Evolutionary conservation across 2,113 vertebrate species (phyloP), one percentile per base, ranked within the genome.

Genomic region (Paramormyrops kingsleyae): DNA sequence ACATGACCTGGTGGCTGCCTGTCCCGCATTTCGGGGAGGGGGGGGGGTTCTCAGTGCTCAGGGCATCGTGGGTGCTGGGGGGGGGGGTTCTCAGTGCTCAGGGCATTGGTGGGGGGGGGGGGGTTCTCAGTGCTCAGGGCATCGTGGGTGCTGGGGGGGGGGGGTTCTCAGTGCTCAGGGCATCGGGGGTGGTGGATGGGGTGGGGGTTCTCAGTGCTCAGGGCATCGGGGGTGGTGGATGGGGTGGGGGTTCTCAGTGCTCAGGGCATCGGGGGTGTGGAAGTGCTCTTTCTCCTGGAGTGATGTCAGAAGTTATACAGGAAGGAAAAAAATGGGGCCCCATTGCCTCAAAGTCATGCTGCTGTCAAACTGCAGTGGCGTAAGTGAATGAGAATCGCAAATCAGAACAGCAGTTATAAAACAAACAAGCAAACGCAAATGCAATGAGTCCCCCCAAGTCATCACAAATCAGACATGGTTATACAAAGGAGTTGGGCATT

Each of bases 401-500:
- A 83, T 89, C 74, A 2, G 70, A 84, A 42, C 50, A 89, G 77
- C 8, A 77, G 50, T 35, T 53, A 59, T 52, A 52, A 77, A 77
- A 53, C 74, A 87, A 53, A 35, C 62, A 52, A 47, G 8, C 52
- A 39, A 56, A 66, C 15, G 10, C 17, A 27, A 83, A 83, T 8
- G 10, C 42, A 84, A n/a, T 84, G 44, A 84, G 24, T 12, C 83
- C 66, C 52, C 83, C 83, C 83, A 62, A 59, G 86, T 88, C 70
- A 87, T 46, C 87, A 86, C 50, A 70, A 50, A 44, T 74, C 59
- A 83, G 24, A 88, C 85, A 52, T 83, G 85, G 70, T 90, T 90
- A 47, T 77, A 90, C 90, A 90, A 83, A 62, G 90, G 86, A 88
- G 90, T 83, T 83, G 50, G 53, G 74, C 90, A 88, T 88, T 88